A percentile compares a stretch with the other conserved stretches of the same genome.
These are phyloP conservation scores for Orussus abietinus DNA, from an alignment of 1,140 invertebrate genomes.

Conservation along the genomic window DNA sequence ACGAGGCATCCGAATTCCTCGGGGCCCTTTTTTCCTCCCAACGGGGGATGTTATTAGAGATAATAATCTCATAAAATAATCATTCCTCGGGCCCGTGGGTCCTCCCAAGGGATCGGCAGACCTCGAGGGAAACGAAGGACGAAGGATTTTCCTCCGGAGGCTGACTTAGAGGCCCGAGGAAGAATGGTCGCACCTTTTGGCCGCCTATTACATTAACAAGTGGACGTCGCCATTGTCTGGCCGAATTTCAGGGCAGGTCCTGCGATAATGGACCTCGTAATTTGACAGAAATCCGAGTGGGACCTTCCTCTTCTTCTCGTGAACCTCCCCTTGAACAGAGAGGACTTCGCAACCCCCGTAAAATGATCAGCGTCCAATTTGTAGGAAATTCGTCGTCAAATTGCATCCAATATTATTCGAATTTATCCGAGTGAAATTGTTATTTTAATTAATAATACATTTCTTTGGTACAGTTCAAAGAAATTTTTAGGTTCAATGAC, in stretches of 20 bases:
- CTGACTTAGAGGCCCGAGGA: slow-evolving; percentile 17
- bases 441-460: no score
- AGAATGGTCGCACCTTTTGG: slow-evolving; percentile 40
- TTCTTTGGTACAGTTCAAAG: no score
- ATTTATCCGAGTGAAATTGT: no score
- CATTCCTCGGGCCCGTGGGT: slow-evolving; percentile 28
- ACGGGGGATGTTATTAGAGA: slow-evolving; percentile 46
- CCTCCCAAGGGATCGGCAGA: slow-evolving; percentile 22
- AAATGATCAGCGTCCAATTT: no score
- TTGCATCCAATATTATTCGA: no score
- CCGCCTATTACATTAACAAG: slow-evolving; percentile 51
- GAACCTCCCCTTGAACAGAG: not conserved
- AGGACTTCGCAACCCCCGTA: not conserved
- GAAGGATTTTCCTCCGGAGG: slow-evolving; percentile 15
- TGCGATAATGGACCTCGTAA: slow-evolving; percentile 42
- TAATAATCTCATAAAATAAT: slow-evolving; percentile 53
- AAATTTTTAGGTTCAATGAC: no score
- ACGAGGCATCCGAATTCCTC: slow-evolving; percentile 6
- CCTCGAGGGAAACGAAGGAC: slow-evolving; percentile 4
- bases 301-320: slow-evolving; percentile 16
- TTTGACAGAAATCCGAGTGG: slow-evolving; percentile 30
- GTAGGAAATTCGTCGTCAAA: no score
- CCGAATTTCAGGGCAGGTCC: slow-evolving; percentile 34
- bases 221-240: slow-evolving; percentile 44
- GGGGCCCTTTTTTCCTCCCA: slow-evolving; percentile 15